Evolutionary conservation across 2,888 invertebrate genomes (phyloP), one percentile per base, ranked within the genome.

Genomic region (Clunio marinus): DNA sequence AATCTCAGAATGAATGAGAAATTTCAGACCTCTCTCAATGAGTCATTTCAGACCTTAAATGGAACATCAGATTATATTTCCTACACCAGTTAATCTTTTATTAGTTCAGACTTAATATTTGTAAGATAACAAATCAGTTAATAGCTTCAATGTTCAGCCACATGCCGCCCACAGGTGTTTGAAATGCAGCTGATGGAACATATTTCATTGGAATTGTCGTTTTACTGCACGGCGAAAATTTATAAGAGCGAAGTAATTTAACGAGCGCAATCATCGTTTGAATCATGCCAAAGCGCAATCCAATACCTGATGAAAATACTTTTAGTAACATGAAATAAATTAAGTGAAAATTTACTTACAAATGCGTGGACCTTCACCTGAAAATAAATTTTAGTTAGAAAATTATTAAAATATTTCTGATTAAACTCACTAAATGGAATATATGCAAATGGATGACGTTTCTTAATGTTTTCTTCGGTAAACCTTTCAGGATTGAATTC

Each of bases 231-330:
- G 10, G 3, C 1, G 25, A 32, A n/a, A 60, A 17, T 22, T 17
- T 32, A 13, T 25, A 60, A n/a, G 32, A 35, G 1, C 10, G n/a
- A 8, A 60, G 35, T 1, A 60, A 24, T 32, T 60, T 22, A 1
- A 68, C 35, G 28, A 70, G 20, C 3, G 59, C 69, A 17, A 70
- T 37, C 68, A 69, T 70, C 1, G 66, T 60, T 57, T 70, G 69
- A 22, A 69, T 37, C 13, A 66, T 17, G 8, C 68, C 70, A 32
- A 70, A 70, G 1, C 70, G 10, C 5, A 68, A 24, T 8, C 69
- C 69, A 25, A 70, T 45, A 32, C n/a, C n/a, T n/a, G n/a, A n/a
- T n/a, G n/a, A n/a, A n/a, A n/a, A n/a, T n/a, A n/a, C n/a, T n/a
- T n/a, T n/a, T n/a, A n/a, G n/a, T n/a, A n/a, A n/a, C n/a, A n/a